phyloP scores from a whole-genome alignment of 2,888 invertebrate species.

The Scaptomyza parva region DNA sequence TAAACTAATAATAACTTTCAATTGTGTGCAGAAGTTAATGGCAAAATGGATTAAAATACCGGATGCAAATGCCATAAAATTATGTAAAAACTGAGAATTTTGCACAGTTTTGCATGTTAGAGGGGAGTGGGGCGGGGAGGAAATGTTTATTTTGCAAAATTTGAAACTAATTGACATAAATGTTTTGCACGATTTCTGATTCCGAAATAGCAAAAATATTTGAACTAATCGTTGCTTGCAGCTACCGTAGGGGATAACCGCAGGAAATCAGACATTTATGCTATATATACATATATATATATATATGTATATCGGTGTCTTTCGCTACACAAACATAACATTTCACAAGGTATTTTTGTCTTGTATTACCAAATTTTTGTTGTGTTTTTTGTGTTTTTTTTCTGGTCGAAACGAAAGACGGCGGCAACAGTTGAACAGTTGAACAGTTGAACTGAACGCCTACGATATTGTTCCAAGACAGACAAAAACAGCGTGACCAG shows the following conservation, averaged over 20 bases:
- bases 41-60: neutral
- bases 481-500: conserved; percentile 54
- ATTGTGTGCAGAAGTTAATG: conserved; percentile 8
- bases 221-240: conserved; percentile 16
- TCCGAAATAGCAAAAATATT: conserved; percentile 5
- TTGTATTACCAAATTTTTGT: conserved; percentile 25
- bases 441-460: conserved; percentile 27
- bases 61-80: neutral
- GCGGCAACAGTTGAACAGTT: neutral
- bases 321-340: neutral
- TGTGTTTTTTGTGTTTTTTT: too few relatives aligned
- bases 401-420: neutral
- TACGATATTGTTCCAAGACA: conserved; percentile 15
- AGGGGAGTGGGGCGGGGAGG: too few relatives aligned
- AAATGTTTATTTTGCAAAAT: neutral
- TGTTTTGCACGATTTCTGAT: conserved; percentile 22
- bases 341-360: neutral
- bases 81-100: conserved; percentile 2
- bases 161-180: conserved; percentile 1
- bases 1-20: conserved; percentile 35
- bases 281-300: conserved; percentile 1
- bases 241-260: conserved; percentile 25
- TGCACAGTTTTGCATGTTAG: neutral
- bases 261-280: conserved; percentile 16
- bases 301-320: neutral